Evolutionary conservation across 2,797 vertebrate species (phyloP), one percentile per base, ranked within the genome.

Genomic region (Leuciscus waleckii): DNA sequence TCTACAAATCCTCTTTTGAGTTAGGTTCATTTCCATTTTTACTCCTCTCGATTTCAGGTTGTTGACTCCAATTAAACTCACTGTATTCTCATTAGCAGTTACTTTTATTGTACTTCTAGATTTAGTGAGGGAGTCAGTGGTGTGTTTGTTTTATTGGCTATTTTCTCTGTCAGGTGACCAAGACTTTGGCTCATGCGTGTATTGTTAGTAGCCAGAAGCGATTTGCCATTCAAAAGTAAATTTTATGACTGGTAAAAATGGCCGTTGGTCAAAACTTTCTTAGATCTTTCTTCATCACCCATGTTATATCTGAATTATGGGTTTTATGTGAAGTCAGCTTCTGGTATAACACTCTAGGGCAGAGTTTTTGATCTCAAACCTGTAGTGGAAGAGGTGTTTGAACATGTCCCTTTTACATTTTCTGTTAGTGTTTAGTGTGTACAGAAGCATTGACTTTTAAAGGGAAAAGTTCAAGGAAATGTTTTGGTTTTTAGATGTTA

Each of bases 1-100:
- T 78, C 37, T 73, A 56, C 84, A 74, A 80, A 79, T 79, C 77
- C 83, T 85, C 54, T 74, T 85, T 73, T 73, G 13, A 21, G 26
- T 85, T 63, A 19, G 69, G 39, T 79, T 82, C 39, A 82, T 86
- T 86, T 86, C 79, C 74, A 82, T 58, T 63, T 82, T 51, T 39
- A 41, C 67, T 65, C 10, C 65, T 73, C 51, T 86, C 41, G 14
- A 75, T 77, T 78, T 82, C 49, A 70, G 63, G 26, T 65, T 43
- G 35, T 51, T 75, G 71, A 54, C 61, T 14, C 29, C 41, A 32
- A 10, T 16, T 75, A 23, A 17, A 61, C 54, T 37, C n/a, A 10
- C 29, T 51, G 78, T 46, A 37, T 21, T 65, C 26, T 16, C 11
- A 61, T 79, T 11, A 58, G n/a, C n/a, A 26, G 14, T 79, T 67